Percentiles rank a stretch among this genome's conserved stretches.
phyloP scores from a whole-genome alignment of 1,140 invertebrate species.

The Magallana gigas region DNA sequence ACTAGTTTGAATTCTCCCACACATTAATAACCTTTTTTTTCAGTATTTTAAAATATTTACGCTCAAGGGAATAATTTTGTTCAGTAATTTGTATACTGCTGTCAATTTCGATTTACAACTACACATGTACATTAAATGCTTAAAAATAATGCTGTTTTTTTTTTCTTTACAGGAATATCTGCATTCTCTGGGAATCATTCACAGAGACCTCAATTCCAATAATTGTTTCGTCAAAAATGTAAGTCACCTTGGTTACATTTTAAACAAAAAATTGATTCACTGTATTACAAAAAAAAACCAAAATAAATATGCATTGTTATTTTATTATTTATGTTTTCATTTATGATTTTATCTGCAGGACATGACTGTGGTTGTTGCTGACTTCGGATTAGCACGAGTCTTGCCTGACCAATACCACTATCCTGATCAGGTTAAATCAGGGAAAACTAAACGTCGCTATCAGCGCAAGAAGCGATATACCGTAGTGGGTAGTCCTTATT shows the following conservation, averaged over 20 bases:
- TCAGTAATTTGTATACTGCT: too few relatives aligned
- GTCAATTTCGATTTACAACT: too few relatives aligned
- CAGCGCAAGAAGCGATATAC: constrained; percentile 75
- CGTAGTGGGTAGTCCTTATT: constrained; percentile 78
- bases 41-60: too few relatives aligned
- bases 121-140: neutral
- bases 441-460: constrained; percentile 58
- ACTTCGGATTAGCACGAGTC: constrained; percentile 78
- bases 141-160: neutral
- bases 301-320: too few relatives aligned
- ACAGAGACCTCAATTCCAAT: constrained; percentile 78
- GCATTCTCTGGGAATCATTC: constrained; percentile 78
- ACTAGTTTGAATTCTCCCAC: too few relatives aligned
- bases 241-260: constrained; percentile 40
- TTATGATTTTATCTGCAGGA: constrained; percentile 65
- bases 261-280: too few relatives aligned
- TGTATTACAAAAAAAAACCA: too few relatives aligned
- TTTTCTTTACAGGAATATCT: constrained; percentile 73
- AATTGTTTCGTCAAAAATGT: constrained; percentile 78
- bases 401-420: constrained; percentile 66
- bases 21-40: too few relatives aligned
- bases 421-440: constrained; percentile 35
- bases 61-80: too few relatives aligned
- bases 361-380: constrained; percentile 76
- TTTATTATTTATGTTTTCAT: neutral